These are phyloP conservation scores for Reinhardtius hippoglossoides DNA, from an alignment of 2,113 vertebrate species.

Conservation along the genomic window DNA sequence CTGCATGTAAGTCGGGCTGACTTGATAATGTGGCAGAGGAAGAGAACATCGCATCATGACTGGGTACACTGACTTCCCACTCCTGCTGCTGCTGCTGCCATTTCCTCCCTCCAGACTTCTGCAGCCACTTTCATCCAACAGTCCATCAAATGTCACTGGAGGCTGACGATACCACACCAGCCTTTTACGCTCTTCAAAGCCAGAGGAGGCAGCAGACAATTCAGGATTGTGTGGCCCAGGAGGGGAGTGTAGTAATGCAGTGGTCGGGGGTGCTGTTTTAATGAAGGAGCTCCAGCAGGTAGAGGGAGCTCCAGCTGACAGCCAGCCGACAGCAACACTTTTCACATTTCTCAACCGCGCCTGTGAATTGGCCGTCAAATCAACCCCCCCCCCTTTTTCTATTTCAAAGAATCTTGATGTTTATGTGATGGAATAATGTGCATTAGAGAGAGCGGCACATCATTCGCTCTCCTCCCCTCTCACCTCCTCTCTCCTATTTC, in stretches of 20 bases:
- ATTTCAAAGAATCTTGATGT: conserved; percentile 55
- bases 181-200: conserved; percentile 41
- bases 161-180: conserved; percentile 26
- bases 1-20: conserved; percentile 60
- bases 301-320: conserved; percentile 27
- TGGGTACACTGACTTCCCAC: conserved; percentile 54
- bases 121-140: conserved; percentile 46
- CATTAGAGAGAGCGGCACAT: conserved; percentile 52
- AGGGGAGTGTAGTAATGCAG: conserved; percentile 13
- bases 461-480: conserved; percentile 35
- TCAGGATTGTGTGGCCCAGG: conserved; percentile 3
- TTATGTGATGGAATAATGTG: conserved; percentile 64
- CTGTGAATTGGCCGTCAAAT: conserved; percentile 25
- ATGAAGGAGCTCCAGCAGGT: conserved; percentile 29
- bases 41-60: conserved; percentile 62
- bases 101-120: conserved; percentile 44
- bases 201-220: background rate
- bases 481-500: conserved; percentile 41
- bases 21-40: conserved; percentile 55
- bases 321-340: conserved; percentile 10
- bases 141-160: conserved; percentile 67
- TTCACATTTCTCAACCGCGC: conserved; percentile 9
- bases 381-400: conserved; percentile 8
- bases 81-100: conserved; percentile 22
- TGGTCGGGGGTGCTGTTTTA: conserved; percentile 10